Evolutionary conservation across 1,140 invertebrate genomes (phyloP).

Genomic region (Drosophila bifasciata): DNA sequence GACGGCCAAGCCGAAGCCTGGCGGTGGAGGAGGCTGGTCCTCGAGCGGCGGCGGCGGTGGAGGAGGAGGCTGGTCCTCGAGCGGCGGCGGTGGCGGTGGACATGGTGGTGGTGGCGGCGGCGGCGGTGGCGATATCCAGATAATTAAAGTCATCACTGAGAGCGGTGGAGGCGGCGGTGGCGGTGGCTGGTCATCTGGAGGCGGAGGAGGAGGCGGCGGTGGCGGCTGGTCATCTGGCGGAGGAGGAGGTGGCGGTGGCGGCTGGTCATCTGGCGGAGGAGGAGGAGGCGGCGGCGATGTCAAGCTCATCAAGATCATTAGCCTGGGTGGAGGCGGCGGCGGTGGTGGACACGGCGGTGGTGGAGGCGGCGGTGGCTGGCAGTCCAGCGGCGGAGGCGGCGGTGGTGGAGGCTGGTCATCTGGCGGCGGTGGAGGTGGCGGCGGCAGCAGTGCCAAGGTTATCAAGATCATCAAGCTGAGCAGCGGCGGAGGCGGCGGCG

Average conservation of each 20-base stretch:
- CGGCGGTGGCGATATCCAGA: conserved; percentile 62
- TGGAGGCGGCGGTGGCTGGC: conserved; percentile 29
- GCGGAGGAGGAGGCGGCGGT: conserved; percentile 65
- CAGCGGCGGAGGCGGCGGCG: conserved; percentile 58
- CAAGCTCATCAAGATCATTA: too few relatives aligned
- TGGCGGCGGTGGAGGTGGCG: conserved; percentile 62
- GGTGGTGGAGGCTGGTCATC: conserved; percentile 61
- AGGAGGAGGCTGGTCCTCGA: conserved; percentile 64
- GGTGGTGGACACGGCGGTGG: conserved; percentile 32
- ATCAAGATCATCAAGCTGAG: conserved; percentile 62
- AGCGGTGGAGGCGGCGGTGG: conserved; percentile 56
- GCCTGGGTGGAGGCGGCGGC: conserved; percentile 8
- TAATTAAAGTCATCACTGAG: conserved; percentile 59
- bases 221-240: conserved; percentile 65
- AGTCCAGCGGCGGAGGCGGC: conserved; percentile 48
- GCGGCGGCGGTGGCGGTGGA: conserved; percentile 49
- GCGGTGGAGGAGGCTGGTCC: conserved; percentile 56
- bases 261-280: conserved; percentile 12
- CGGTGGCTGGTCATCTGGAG: conserved; percentile 45
- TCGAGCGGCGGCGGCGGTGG: conserved; percentile 55
- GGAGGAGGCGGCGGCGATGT: conserved; percentile 16
- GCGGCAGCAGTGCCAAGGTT: conserved; percentile 47
- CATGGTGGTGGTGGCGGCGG: conserved; percentile 30
- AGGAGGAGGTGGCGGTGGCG: conserved; percentile 40
- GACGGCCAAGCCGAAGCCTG: conserved; percentile 71